A percentile compares a stretch with the other conserved stretches of the same genome.
Conservation (phyloP, 2,888 invertebrate species). For the Gandaritis pyraliata region DNA sequence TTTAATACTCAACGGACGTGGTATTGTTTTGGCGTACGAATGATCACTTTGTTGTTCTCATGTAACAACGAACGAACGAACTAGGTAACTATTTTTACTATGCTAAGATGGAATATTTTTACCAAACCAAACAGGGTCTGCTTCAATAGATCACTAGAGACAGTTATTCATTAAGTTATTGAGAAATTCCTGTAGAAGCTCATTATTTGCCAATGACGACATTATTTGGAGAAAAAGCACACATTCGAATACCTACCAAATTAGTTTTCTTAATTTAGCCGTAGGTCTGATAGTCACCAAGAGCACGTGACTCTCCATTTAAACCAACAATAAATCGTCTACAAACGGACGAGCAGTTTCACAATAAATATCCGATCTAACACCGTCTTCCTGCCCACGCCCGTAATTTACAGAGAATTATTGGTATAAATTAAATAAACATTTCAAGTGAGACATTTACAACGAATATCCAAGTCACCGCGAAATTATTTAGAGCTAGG, state of each 20-base stretch:
- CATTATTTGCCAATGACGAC: constrained; percentile 24
- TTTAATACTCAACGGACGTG: constrained; percentile 19
- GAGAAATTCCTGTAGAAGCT: constrained; percentile 11
- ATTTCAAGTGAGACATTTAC: constrained; percentile 75
- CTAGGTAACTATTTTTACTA: no score
- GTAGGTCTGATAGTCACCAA: constrained; percentile 46
- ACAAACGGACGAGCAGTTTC: constrained; percentile 72
- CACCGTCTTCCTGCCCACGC: constrained; percentile 79
- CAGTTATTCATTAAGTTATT: constrained; percentile 6
- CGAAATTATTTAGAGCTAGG: constrained; percentile 58
- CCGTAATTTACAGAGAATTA: constrained; percentile 79
- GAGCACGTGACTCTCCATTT: constrained; percentile 49
- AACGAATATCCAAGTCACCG: constrained; percentile 68
- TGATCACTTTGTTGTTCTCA: constrained; percentile 3
- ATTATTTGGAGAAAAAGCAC: constrained; percentile 25
- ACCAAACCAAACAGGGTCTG: no score
- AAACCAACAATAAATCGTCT: constrained; percentile 68
- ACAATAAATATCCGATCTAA: constrained; percentile 80
- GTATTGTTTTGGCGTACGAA: constrained; percentile 16
- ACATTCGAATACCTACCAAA: constrained; percentile 36
- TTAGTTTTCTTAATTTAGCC: constrained; percentile 40
- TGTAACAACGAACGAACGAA: no score
- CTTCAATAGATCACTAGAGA: background rate
- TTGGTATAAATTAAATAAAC: constrained; percentile 81
- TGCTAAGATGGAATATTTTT: no score